Evolutionary conservation across 2,888 invertebrate species (phyloP).

Genomic region (Lasioglossum malachurum): DNA sequence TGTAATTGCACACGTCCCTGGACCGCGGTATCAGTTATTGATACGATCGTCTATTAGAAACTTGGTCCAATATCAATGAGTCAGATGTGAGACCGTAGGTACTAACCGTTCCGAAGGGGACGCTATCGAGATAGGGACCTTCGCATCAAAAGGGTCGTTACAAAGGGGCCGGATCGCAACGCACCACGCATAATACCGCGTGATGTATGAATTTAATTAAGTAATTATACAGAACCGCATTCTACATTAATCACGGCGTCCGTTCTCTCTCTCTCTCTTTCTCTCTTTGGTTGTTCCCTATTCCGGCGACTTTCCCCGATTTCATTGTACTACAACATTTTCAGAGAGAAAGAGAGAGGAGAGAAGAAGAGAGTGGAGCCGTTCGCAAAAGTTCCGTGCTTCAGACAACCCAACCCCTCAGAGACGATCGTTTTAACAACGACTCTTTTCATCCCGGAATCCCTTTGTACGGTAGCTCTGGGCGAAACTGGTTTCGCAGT

Average conservation of each 20-base stretch:
- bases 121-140: conserved; percentile 62
- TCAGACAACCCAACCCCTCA: conserved; percentile 32
- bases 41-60: conserved; percentile 25
- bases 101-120: conserved; percentile 40
- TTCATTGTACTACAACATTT: conserved; percentile 53
- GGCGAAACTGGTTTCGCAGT: conserved; percentile 22
- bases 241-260: conserved; percentile 73
- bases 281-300: neutral
- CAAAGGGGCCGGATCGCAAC: conserved; percentile 61
- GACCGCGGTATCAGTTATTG: conserved; percentile 37
- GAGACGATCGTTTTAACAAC: conserved; percentile 56
- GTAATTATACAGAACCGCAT: conserved; percentile 74
- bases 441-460: conserved; percentile 49
- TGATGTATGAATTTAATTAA: conserved; percentile 82
- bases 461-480: conserved; percentile 18
- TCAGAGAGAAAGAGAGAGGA: neutral
- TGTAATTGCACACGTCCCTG: conserved; percentile 3
- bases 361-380: neutral
- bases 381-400: conserved; percentile 41
- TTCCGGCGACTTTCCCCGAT: conserved; percentile 34
- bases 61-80: conserved; percentile 50
- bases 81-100: conserved; percentile 39
- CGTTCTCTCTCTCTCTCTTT: conserved; percentile 9
- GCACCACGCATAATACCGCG: conserved; percentile 70
- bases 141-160: conserved; percentile 64